Evolutionary conservation across 2,888 invertebrate genomes (phyloP), one percentile per base, ranked within the genome.

Genomic region (Andrena marginata): DNA sequence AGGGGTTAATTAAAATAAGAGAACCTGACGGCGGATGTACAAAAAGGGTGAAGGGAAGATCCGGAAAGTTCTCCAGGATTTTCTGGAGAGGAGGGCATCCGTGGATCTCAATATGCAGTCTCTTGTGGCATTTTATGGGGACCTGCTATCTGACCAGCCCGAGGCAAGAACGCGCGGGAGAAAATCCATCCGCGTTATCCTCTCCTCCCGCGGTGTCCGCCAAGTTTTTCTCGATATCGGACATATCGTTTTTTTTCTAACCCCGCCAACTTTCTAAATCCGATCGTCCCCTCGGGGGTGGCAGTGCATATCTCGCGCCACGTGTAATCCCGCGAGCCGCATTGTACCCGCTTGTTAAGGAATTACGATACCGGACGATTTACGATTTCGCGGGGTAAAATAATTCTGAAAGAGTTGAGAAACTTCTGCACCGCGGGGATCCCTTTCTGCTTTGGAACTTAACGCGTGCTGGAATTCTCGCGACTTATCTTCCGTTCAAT

Each of bases 1-100:
- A 29, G 56, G 74, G 85, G 78, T 84, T 84, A 81, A 84, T 84
- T 84, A 80, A 71, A 78, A 84, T 73, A 76, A 84, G 85, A 77
- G 73, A 78, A 75, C 65, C 49, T 54, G 56, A 10, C 13, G 42
- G 42, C 69, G 29, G 71, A 69, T 26, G 72, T 73, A 7, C 5
- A 73, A 76, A 42, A 67, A 54, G 54, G 63, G 49, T 13, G 16
- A 23, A 16, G 29, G 67, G 26, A 10, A 6, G 48, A 60, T 16
- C n/a, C 33, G 51, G 48, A 60, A 84, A 79, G 63, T 85, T 77
- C 70, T 74, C 48, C 56, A 35, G 76, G 62, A 77, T 77, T 84
- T 79, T 65, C 70, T 76, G 62, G 48, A 51, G 42, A 51, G 42
- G 59, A 62, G 26, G 23, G 33, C 56, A 62, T 62, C 62, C 29